phyloP scores from a whole-genome alignment of 2,113 vertebrate genomes.

The Clarias macrocephalus region DNA sequence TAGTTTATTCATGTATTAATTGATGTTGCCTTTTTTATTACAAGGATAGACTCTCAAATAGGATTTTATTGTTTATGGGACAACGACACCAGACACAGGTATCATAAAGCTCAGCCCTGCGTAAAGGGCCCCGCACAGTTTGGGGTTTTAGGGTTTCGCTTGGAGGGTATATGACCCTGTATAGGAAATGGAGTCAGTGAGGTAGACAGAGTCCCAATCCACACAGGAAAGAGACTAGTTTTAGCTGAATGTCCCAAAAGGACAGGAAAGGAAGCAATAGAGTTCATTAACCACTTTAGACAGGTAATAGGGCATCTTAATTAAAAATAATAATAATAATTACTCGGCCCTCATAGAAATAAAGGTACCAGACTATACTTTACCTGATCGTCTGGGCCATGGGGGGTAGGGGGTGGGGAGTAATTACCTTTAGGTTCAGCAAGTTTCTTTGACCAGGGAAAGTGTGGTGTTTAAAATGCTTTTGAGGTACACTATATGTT shows the following conservation, averaged over 20 bases:
- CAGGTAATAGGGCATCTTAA: background rate
- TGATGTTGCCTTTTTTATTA: background rate
- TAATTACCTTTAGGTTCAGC: background rate
- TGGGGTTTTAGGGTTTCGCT: conserved; percentile 61
- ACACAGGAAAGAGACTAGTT: conserved; percentile 67
- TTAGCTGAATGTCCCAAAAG: conserved; percentile 53
- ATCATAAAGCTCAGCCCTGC: conserved; percentile 57
- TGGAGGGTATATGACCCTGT: conserved; percentile 60
- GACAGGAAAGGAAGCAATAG: conserved; percentile 16
- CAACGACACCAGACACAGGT: background rate
- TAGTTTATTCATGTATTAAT: background rate
- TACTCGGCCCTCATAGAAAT: background rate
- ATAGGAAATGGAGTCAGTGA: conserved; percentile 79
- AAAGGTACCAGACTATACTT: background rate
- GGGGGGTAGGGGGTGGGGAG: too few species aligned
- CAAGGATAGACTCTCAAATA: background rate
- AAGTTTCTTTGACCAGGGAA: background rate
- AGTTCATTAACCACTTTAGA: conserved; percentile 1
- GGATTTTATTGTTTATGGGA: conserved; percentile 10
- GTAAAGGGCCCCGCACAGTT: conserved; percentile 68
- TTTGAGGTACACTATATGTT: background rate
- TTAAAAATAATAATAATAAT: background rate
- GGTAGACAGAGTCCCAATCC: conserved; percentile 67
- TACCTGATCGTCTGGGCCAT: background rate
- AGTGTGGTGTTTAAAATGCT: background rate